Conservation (phyloP, 2,113 vertebrate species). For the Podilymbus podiceps region DNA sequence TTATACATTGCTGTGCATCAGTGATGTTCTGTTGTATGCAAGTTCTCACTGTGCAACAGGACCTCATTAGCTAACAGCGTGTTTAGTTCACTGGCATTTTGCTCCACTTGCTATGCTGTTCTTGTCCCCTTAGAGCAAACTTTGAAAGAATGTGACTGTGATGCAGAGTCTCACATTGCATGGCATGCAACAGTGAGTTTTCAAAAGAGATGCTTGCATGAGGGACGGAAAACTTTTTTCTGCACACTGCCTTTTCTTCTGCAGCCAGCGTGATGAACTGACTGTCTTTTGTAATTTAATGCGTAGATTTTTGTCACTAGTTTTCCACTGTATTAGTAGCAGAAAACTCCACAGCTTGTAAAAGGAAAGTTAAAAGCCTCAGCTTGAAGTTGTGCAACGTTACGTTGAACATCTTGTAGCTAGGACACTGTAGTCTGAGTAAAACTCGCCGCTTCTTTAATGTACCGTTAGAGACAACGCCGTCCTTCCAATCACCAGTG, state of each 20-base stretch:
- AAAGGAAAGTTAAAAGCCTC: not conserved
- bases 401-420: not conserved
- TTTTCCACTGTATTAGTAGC: not conserved
- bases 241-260: not conserved
- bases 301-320: not conserved
- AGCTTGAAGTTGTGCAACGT: not conserved
- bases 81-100: constrained; percentile 12
- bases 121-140: constrained; percentile 21
- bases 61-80: not conserved
- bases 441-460: not conserved
- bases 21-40: not conserved
- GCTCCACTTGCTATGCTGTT: constrained; percentile 44
- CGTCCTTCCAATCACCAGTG: not conserved
- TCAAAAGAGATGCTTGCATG: not conserved
- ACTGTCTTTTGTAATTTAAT: not conserved
- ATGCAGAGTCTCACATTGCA: not conserved
- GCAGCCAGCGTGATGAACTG: not conserved
- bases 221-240: not conserved
- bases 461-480: not conserved
- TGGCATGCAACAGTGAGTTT: not conserved
- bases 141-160: constrained; percentile 24
- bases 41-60: not conserved
- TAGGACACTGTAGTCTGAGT: not conserved
- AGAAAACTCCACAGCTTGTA: not conserved
- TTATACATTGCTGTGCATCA: not conserved